Evolutionary conservation across 1,140 invertebrate genomes (phyloP), one percentile per base, ranked within the genome.

Genomic region (Stegodyphus dumicola): DNA sequence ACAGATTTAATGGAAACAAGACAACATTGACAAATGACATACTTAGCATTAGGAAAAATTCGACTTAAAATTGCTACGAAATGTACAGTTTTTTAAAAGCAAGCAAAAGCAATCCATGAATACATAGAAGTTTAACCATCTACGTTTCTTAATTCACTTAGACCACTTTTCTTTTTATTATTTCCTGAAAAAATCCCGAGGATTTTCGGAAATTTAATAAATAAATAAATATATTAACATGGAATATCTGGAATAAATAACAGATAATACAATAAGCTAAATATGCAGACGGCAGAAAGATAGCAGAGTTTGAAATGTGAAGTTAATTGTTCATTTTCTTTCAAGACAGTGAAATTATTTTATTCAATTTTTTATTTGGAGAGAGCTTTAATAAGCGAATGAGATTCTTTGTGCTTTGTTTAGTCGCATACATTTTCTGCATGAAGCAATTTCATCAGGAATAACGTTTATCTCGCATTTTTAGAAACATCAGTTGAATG

Each of bases 171-270:
- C 51, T 77, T 18, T 75, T 76, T 52, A 33, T 33, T 33, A n/a
- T 53, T 85, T 77, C 17, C 56, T 52, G 60, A 86, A 73, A 85
- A 77, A 56, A 49, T 65, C 66, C 33, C 17, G 74, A 85, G 81
- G 65, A 51, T 75, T 67, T 73, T 84, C 56, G 49, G 56, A 86
- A 48, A 11, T 52, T n/a, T 49, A 73, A 86, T 71, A 73, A 78
- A 70, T 78, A 86, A 86, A 86, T 85, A 85, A 85, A 85, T 69
- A 76, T 77, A 78, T 77, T 17, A 86, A 77, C 69, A 69, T 71
- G 84, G 76, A 86, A 86, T 86, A 86, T 56, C 13, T 73, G 75
- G 84, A 86, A 86, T 86, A 86, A 86, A 78, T 86, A 86, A 85
- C 83, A 76, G 75, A 71, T 78, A 86, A 73, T 86, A 86, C 73